phyloP scores from a whole-genome alignment of 2,113 vertebrate species.

The Nesogale talazaci region DNA sequence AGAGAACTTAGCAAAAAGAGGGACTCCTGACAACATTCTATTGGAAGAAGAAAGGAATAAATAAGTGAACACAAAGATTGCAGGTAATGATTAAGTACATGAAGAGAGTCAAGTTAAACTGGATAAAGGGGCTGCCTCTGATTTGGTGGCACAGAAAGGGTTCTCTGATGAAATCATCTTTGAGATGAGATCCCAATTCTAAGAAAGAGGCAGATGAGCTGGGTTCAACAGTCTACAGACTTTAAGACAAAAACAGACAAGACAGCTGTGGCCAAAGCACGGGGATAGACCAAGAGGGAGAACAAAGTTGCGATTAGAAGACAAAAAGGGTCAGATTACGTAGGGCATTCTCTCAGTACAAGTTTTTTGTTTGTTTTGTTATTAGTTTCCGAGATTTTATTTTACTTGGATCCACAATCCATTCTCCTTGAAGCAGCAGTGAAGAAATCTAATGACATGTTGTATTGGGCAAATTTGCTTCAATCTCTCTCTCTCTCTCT shows the following conservation, averaged over 20 bases:
- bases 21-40: neutral
- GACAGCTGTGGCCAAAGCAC: neutral
- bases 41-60: neutral
- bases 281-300: neutral
- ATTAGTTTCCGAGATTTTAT: no score
- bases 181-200: neutral
- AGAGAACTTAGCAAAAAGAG: neutral
- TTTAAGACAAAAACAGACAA: neutral
- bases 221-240: neutral
- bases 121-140: neutral
- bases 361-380: neutral
- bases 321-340: neutral
- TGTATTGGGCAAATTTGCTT: no score
- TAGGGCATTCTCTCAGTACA: neutral
- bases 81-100: neutral
- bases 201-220: neutral
- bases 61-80: neutral
- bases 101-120: neutral
- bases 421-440: no score
- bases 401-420: no score
- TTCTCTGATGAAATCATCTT: neutral
- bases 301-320: neutral
- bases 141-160: neutral
- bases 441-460: no score
- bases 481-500: no score